Base-by-base conservation (phyloP, 1,140 invertebrate genomes). In the Musca vetustissima region DNA sequence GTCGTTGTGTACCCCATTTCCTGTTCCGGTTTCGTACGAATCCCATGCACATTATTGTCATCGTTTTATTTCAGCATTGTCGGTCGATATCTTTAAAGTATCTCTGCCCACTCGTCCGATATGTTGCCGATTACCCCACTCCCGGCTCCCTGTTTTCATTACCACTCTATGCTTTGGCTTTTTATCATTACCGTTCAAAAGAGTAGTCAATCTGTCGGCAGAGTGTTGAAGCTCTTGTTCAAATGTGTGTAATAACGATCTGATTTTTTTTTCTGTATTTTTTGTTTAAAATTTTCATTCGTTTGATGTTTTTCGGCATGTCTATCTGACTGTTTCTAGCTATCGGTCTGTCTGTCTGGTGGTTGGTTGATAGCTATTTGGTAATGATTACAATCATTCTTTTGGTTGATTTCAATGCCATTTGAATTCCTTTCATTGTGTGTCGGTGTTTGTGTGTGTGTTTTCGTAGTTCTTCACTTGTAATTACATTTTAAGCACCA, bases 401-500 rank as follows among this genome's bases (percentile, higher is more conserved):
- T 61, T 43, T 61, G n/a, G 28, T 17, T 36, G 11, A 32, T 61
- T 19, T 61, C 19, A 36, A 36, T 43, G 36, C 36, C 36, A 43
- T 43, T 43, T 43, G 36, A 43, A 13, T 43, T 43, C 36, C 36
- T 7, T 9, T 43, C 11, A 11, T 43, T 43, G 36, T 43, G 6
- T 43, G 7, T 43, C 6, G 13, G 36, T 43, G 11, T 43, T 4
- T 43, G 36, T 43, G 25, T 61, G 9, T 36, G 11, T 55, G 7
- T 61, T 28, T 61, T 22, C 17, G 21, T 28, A 28, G 15, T 61
- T 61, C 55, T 57, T n/a, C 25, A 57, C 55, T 28, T 57, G 57
- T 61, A 61, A 61, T 61, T 61, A 61, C 57, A 61, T 61, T 61
- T 61, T 61, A 61, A 61, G 57, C 57, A 61, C n/a, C 28, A 36